phyloP scores from a whole-genome alignment of 2,888 invertebrate genomes.

The Incurvaria masculella region DNA sequence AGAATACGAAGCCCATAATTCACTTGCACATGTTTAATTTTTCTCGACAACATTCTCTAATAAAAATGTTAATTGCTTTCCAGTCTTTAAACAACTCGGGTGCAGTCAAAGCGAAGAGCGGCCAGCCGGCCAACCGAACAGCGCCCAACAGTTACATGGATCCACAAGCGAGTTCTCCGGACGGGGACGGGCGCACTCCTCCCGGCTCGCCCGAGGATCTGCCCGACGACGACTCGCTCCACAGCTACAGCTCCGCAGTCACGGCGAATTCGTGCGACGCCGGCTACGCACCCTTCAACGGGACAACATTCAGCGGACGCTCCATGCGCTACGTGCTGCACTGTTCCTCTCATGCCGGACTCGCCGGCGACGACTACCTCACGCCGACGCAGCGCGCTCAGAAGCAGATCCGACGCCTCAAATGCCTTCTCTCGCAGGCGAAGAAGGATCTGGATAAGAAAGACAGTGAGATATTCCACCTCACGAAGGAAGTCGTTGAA shows the following conservation, averaged over 20 bases:
- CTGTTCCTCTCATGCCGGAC: conserved; percentile 75
- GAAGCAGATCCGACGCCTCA: conserved; percentile 72
- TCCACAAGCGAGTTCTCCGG: conserved; percentile 35
- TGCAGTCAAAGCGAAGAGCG: conserved; percentile 8
- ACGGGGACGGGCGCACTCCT: conserved; percentile 54
- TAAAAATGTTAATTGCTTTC: no score
- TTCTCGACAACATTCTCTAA: no score
- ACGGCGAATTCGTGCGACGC: conserved; percentile 81
- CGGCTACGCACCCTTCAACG: conserved; percentile 74
- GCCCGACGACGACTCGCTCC: conserved; percentile 75
- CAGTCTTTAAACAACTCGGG: conserved; percentile 40
- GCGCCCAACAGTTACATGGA: conserved; percentile 32
- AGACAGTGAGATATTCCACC: conserved; percentile 74
- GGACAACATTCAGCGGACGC: conserved; percentile 66
- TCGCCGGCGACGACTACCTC: conserved; percentile 77
- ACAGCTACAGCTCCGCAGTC: conserved; percentile 75
- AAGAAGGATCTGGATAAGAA: conserved; percentile 75
- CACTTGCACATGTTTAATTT: no score
- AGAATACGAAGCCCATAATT: no score
- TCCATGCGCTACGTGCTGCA: conserved; percentile 80
- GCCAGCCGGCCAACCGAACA: conserved; percentile 36
- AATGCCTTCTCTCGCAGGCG: conserved; percentile 68
- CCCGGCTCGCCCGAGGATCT: conserved; percentile 61
- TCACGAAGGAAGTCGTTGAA: conserved; percentile 79
- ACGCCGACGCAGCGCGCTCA: conserved; percentile 87